These are phyloP conservation scores for Percina caprodes DNA, from an alignment of 2,113 vertebrate genomes.

Conservation along the genomic window DNA sequence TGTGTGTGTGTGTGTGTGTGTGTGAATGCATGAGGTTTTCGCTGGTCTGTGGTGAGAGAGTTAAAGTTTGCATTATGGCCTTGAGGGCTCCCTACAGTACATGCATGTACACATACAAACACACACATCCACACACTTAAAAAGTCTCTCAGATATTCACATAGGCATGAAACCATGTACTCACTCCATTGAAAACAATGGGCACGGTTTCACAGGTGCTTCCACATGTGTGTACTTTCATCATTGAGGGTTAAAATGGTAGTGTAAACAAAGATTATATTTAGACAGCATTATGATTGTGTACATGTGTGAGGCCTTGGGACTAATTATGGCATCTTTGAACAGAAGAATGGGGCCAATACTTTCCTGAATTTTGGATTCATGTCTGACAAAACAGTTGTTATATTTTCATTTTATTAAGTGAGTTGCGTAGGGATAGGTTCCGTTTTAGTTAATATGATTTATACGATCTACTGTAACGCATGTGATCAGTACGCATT, in stretches of 20 bases:
- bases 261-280: not conserved
- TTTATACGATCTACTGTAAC: not conserved
- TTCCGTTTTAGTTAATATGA: not conserved
- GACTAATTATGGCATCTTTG: not conserved
- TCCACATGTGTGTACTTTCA: too few species aligned
- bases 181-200: not conserved
- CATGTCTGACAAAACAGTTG: not conserved
- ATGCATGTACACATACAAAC: not conserved
- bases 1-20: constrained; percentile 12
- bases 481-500: constrained; percentile 32
- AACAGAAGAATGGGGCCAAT: not conserved
- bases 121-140: not conserved
- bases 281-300: not conserved
- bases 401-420: not conserved
- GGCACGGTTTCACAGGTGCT: not conserved
- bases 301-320: not conserved
- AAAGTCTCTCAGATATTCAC: not conserved
- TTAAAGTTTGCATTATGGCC: constrained; percentile 7
- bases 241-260: not conserved
- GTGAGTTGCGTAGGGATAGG: not conserved
- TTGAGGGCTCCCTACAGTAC: not conserved
- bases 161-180: not conserved
- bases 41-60: not conserved
- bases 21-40: constrained; percentile 9
- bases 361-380: constrained; percentile 1